These are phyloP conservation scores for Coboldia fuscipes DNA, from an alignment of 1,140 invertebrate species.

Conservation along the genomic window DNA sequence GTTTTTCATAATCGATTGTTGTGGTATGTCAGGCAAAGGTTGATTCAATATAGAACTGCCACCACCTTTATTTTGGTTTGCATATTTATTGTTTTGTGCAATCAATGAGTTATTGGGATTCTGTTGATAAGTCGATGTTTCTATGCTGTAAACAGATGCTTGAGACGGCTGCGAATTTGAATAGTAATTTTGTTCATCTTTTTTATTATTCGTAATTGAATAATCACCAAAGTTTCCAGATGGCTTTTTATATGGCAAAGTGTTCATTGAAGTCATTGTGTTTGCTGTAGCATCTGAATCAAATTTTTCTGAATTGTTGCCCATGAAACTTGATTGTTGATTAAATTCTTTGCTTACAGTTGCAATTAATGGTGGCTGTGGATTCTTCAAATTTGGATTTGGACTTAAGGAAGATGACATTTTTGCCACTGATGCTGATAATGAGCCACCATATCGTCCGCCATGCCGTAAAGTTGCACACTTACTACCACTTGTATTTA, in stretches of 20 bases:
- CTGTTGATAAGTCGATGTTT: slow-evolving; percentile 7
- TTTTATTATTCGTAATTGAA: too few relatives aligned
- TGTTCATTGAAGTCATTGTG: slow-evolving; percentile 6
- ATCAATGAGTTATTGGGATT: background rate
- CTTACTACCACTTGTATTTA: slow-evolving; percentile 13
- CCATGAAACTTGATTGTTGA: slow-evolving; percentile 18
- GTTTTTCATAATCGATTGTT: slow-evolving; percentile 11
- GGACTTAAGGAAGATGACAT: too few relatives aligned
- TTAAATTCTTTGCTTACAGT: slow-evolving; percentile 21
- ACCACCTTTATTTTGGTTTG: background rate
- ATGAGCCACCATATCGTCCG: slow-evolving; percentile 22
- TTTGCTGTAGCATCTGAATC: slow-evolving; percentile 5
- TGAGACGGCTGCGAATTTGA: too few relatives aligned
- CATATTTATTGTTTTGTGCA: background rate
- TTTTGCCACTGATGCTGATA: too few relatives aligned
- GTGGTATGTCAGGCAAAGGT: slow-evolving; percentile 18
- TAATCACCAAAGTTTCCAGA: too few relatives aligned
- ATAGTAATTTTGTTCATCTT: too few relatives aligned
- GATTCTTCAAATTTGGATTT: slow-evolving; percentile 17
- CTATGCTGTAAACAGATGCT: slow-evolving; percentile 19
- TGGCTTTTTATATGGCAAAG: slow-evolving; percentile 14
- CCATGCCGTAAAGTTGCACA: slow-evolving; percentile 19
- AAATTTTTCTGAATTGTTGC: slow-evolving; percentile 12
- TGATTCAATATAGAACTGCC: slow-evolving; percentile 17
- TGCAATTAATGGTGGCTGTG: slow-evolving; percentile 18